Base-by-base conservation (phyloP, 2,797 vertebrate genomes). In the Nothura maculosa region DNA sequence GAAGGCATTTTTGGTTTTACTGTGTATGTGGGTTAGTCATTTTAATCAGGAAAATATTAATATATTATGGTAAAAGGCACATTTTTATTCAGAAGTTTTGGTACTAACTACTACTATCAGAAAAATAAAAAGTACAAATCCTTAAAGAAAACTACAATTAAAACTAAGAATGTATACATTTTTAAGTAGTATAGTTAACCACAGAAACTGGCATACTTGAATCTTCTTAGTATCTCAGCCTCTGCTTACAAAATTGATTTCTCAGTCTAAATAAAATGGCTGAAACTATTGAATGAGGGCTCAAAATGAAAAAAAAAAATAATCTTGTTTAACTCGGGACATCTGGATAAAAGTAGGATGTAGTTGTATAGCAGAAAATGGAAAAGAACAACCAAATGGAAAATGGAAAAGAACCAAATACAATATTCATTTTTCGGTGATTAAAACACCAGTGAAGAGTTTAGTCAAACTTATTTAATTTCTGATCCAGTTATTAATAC, bases 11-110 rank as follows among this genome's bases (percentile, higher is more conserved):
- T 12, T 92, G 18, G 0, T 72, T 88, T 64, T 82, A 74, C 21
- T 78, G 14, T 60, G 28, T 78, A 38, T 12, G 42, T 50, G 38
- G 90, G 62, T 66, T 81, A 87, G 66, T 20, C 8, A 83, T 87
- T 89, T 81, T 87, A 90, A 85, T 81, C 47, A 89, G 55, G 11
- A 92, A 93, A 94, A 94, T 82, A 90, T 87, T 90, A 12, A 38
- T 38, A 38, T 38, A 38, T 38, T 96, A 75, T 50, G 8, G 10
- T 54, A 52, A 75, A 91, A 85, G 18, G 58, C 12, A 12, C 27
- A 18, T 4, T 1, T 78, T 94, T 70, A 84, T 18, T 78, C 0
- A 16, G 47, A 48, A 67, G 91, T 85, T 91, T 93, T 19, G 40
- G 3, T n/a, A 62, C 27, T 27, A 20, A 38, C 5, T 38, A 38